A percentile compares a stretch with the other conserved stretches of the same genome.
Conservation (phyloP, 2,888 invertebrate species). For the Hydropsyche betteni region DNA sequence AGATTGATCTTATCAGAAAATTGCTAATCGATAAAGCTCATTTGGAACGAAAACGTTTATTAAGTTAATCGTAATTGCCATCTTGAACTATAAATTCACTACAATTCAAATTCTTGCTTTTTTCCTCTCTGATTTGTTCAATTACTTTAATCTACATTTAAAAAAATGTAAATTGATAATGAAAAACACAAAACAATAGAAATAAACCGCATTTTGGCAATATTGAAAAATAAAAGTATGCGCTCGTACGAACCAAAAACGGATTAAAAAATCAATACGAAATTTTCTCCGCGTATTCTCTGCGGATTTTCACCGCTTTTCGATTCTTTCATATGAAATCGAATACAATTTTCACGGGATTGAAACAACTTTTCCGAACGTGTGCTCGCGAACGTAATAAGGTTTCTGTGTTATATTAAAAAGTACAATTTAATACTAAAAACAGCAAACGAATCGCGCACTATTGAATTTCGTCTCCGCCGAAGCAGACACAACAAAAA, state of each 20-base stretch:
- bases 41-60: constrained; percentile 27
- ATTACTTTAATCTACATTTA: background rate
- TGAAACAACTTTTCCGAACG: constrained; percentile 17
- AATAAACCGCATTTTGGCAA: too few relatives aligned
- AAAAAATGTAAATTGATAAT: too few relatives aligned
- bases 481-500: too few relatives aligned
- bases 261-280: constrained; percentile 28
- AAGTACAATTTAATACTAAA: too few relatives aligned
- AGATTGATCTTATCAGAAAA: constrained; percentile 23
- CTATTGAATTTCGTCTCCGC: too few relatives aligned
- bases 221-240: too few relatives aligned
- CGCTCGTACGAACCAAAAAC: too few relatives aligned
- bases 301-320: constrained; percentile 9
- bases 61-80: constrained; percentile 17
- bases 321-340: constrained; percentile 21
- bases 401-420: too few relatives aligned
- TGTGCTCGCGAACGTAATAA: too few relatives aligned
- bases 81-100: constrained; percentile 1
- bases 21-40: constrained; percentile 22
- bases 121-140: background rate
- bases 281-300: constrained; percentile 18
- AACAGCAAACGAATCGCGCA: too few relatives aligned
- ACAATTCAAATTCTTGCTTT: constrained; percentile 14
- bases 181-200: too few relatives aligned
- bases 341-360: constrained; percentile 15